Evolutionary conservation across 2,888 invertebrate species (phyloP).

Genomic region (Julus scanicus): DNA sequence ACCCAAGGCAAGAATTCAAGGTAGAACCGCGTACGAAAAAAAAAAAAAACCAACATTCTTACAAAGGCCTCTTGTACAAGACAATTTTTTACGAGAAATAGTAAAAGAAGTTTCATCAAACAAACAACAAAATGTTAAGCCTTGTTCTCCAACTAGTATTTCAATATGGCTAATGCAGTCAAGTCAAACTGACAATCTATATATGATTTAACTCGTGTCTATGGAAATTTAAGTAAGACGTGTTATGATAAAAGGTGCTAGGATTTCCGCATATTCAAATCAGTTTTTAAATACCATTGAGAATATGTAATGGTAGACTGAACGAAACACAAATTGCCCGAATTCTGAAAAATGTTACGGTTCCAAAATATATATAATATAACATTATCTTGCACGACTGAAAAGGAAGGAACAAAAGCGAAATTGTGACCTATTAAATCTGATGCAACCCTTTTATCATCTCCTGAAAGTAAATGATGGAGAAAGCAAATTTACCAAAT

Average conservation of each 20-base stretch:
- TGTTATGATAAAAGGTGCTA: too few species aligned
- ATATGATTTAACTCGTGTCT: too few species aligned
- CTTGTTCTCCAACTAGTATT: background rate
- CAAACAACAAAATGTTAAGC: background rate
- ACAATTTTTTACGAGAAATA: constrained; percentile 26
- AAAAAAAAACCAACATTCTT: constrained; percentile 4
- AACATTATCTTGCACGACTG: too few species aligned
- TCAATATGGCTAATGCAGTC: background rate
- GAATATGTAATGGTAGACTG: too few species aligned
- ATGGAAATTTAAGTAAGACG: too few species aligned
- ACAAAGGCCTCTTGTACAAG: constrained; percentile 9
- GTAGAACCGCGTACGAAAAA: background rate
- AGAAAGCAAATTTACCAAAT: background rate
- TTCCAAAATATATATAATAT: too few species aligned
- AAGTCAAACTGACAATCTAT: too few species aligned
- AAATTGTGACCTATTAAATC: background rate
- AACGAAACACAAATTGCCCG: too few species aligned
- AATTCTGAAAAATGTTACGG: too few species aligned
- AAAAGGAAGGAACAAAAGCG: background rate
- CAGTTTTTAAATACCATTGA: too few species aligned
- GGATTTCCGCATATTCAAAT: too few species aligned
- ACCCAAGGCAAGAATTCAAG: constrained; percentile 47
- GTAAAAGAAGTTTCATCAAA: constrained; percentile 3
- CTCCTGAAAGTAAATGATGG: background rate
- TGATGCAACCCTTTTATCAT: background rate